A percentile compares a stretch with the other conserved stretches of the same genome.
Conservation (phyloP, 2,113 vertebrate species). For the Paralichthys olivaceus region DNA sequence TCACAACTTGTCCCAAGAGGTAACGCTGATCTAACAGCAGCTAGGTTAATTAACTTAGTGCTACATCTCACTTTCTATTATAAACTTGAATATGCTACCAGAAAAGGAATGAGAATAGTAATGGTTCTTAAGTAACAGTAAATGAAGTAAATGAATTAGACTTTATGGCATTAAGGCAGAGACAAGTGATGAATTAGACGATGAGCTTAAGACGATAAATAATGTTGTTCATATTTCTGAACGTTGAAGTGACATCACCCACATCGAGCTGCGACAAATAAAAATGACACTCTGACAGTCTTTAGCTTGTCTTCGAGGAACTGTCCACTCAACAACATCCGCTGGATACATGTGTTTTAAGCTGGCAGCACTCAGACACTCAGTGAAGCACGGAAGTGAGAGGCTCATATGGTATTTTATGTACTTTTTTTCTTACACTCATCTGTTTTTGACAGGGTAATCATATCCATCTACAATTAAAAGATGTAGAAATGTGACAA, state of each 20-base stretch:
- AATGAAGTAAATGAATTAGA: neutral
- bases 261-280: too few species aligned
- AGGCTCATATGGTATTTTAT: too few species aligned
- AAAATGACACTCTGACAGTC: too few species aligned
- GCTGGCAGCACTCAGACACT: too few species aligned
- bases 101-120: conserved; percentile 9
- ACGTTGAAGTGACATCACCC: neutral
- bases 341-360: too few species aligned
- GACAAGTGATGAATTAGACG: neutral
- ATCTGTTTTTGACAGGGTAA: too few species aligned
- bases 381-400: too few species aligned
- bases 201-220: conserved; percentile 3
- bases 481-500: too few species aligned
- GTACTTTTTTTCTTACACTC: too few species aligned
- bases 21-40: conserved; percentile 18
- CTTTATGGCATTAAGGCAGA: neutral
- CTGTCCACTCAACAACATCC: too few species aligned
- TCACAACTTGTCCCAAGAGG: conserved; percentile 13
- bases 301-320: too few species aligned
- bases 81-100: conserved; percentile 14
- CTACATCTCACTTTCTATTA: conserved; percentile 28
- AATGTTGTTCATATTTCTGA: neutral
- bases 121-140: neutral
- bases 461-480: too few species aligned
- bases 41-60: conserved; percentile 16